A percentile compares a stretch with the other conserved stretches of the same genome.
These are phyloP conservation scores for Nerophis ophidion DNA, from an alignment of 2,113 vertebrate genomes.

Conservation along the genomic window DNA sequence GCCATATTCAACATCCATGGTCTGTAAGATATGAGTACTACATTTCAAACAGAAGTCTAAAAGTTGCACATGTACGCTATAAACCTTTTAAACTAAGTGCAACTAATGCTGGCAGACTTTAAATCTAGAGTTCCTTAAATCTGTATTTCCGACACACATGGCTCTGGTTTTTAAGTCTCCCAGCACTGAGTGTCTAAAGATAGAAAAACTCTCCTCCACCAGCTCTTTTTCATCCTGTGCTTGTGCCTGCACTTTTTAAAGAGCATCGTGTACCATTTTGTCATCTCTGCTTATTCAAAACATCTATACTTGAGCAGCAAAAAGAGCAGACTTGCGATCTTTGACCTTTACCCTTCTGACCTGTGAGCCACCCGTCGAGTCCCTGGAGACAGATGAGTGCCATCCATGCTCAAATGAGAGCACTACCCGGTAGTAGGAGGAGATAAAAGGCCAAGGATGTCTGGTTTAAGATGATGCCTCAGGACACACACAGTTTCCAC, in stretches of 20 bases:
- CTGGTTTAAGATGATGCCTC: slow-evolving; percentile 21
- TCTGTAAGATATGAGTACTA: no score
- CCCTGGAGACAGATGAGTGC: slow-evolving; percentile 36
- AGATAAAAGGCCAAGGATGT: slow-evolving; percentile 18
- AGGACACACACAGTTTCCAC: slow-evolving; percentile 1
- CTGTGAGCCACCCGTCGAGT: slow-evolving; percentile 9
- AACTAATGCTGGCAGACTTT: background rate
- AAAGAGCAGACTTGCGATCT: slow-evolving; percentile 13
- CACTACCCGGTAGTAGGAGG: slow-evolving; percentile 6
- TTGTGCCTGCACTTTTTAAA: slow-evolving; percentile 9
- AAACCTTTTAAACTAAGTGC: background rate
- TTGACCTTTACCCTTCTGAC: slow-evolving; percentile 15
- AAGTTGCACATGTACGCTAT: no score
- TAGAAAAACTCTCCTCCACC: slow-evolving; percentile 31
- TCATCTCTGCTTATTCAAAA: background rate
- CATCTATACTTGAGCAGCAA: slow-evolving; percentile 1
- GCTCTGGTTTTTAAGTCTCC: slow-evolving; percentile 29
- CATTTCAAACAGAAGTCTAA: no score
- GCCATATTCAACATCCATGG: no score
- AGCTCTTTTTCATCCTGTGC: slow-evolving; percentile 27
- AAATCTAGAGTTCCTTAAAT: background rate
- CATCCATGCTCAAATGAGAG: slow-evolving; percentile 25
- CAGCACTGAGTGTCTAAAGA: slow-evolving; percentile 49
- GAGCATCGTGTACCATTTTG: background rate
- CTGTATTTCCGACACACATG: background rate